A percentile compares a stretch with the other conserved stretches of the same genome.
These are phyloP conservation scores for Meandrina meandrites DNA, from an alignment of 92 coral and sea anemone genomes.

Conservation along the genomic window DNA sequence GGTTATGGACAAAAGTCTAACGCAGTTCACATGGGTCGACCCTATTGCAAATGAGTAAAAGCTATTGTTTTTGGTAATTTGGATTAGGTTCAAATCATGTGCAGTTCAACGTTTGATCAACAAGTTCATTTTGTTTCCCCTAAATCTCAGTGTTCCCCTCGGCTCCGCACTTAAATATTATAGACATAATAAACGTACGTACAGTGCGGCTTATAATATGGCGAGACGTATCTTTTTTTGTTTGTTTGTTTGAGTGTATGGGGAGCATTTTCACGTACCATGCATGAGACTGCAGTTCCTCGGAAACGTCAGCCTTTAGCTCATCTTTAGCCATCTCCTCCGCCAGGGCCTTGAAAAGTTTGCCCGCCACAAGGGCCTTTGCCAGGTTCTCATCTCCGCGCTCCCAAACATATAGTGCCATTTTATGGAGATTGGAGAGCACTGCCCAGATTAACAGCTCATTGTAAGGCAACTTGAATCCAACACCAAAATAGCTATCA, in stretches of 20 bases:
- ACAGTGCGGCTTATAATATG: neutral
- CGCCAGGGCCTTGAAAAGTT: conserved; percentile 63
- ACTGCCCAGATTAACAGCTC: conserved; percentile 80
- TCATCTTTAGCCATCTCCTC: conserved; percentile 70
- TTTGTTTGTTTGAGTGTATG: neutral
- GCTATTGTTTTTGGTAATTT: too few species aligned
- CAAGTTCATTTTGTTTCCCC: too few species aligned
- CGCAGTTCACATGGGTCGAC: too few species aligned
- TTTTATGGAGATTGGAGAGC: conserved; percentile 67
- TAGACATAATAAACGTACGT: neutral
- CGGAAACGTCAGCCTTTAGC: conserved; percentile 62
- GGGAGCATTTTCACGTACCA: conserved; percentile 36
- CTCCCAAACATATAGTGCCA: conserved; percentile 86
- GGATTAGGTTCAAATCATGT: too few species aligned
- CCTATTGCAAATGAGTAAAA: too few species aligned
- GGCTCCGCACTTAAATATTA: neutral
- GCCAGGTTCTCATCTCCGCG: conserved; percentile 76
- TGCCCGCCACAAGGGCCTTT: conserved; percentile 74
- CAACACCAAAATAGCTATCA: conserved; percentile 29
- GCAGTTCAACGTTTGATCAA: too few species aligned
- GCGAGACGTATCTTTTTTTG: neutral
- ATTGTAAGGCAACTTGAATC: conserved; percentile 62
- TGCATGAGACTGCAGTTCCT: conserved; percentile 57
- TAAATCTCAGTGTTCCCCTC: too few species aligned
- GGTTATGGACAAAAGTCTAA: too few species aligned